Conservation (phyloP, 1,140 invertebrate genomes). For the Drosophila lacertosa region DNA sequence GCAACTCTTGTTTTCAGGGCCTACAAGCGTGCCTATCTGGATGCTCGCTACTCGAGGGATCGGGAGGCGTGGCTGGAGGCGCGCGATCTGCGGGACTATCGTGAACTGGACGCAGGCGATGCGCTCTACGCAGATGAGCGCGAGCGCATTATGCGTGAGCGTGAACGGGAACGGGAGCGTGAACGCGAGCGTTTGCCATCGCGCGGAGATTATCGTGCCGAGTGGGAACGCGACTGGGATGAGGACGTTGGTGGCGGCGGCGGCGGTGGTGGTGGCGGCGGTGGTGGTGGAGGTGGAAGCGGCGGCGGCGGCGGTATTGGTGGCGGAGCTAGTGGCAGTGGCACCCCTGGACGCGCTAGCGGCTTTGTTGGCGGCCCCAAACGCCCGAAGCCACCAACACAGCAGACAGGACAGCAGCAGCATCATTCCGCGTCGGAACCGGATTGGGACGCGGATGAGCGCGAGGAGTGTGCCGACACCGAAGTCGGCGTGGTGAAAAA, state of each 20-base stretch:
- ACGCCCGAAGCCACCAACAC: slow-evolving; percentile 44
- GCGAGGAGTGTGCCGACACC: slow-evolving; percentile 48
- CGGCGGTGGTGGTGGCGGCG: slow-evolving; percentile 40
- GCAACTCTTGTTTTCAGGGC: slow-evolving; percentile 34
- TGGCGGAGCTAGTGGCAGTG: slow-evolving; percentile 27
- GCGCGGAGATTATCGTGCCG: slow-evolving; percentile 63
- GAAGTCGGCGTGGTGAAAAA: slow-evolving; percentile 43
- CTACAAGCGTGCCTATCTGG: slow-evolving; percentile 70
- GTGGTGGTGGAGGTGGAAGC: slow-evolving; percentile 37
- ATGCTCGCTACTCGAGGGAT: slow-evolving; percentile 66
- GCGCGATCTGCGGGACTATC: slow-evolving; percentile 69
- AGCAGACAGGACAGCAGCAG: slow-evolving; percentile 46
- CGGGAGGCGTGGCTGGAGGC: slow-evolving; percentile 73
- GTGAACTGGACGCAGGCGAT: slow-evolving; percentile 69
- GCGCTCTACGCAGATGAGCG: slow-evolving; percentile 72
- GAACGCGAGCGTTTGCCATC: slow-evolving; percentile 61
- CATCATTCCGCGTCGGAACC: slow-evolving; percentile 75
- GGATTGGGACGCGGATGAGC: slow-evolving; percentile 79
- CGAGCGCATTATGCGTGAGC: slow-evolving; percentile 45
- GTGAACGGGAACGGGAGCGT: slow-evolving; percentile 64
- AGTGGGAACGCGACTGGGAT: slow-evolving; percentile 79
- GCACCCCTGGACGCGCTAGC: slow-evolving; percentile 43
- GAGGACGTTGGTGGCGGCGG: slow-evolving; percentile 53
- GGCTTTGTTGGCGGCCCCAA: slow-evolving; percentile 77
- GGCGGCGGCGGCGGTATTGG: slow-evolving; percentile 40